Base-by-base conservation (phyloP, 2,797 vertebrate genomes). In the Lutjanus argentimaculatus region DNA sequence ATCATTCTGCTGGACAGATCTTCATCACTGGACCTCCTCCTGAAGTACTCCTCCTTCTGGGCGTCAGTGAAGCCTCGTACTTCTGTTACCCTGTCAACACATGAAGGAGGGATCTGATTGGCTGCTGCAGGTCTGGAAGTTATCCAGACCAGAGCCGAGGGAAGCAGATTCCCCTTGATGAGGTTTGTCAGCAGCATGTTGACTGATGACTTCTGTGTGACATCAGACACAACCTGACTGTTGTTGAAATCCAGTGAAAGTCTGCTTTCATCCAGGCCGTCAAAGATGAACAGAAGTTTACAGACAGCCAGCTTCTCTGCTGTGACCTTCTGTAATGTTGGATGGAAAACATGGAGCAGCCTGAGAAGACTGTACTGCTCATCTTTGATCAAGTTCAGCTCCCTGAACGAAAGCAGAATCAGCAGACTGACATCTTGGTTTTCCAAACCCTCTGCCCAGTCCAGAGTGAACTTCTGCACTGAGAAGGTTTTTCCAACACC, bases 401-500 rank as follows among this genome's bases (percentile, higher is more conserved):
- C 52, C 52, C 52, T 55, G 52, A 55, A 55, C 1, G 63, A 65
- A 9, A 65, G 63, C 43, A 40, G 14, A 17, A 65, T 16, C 63
- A 65, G n/a, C 45, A 49, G n/a, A 22, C 21, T 22, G 21, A 65
- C 14, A 14, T 65, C 45, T 46, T 49, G 63, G 63, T 65, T 65
- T 45, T 49, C 63, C 21, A n/a, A 45, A 2, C 45, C 63, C 63
- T 46, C n/a, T 9, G 63, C 63, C 63, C 63, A 65, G 63, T 65
- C 63, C 64, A 67, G 64, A 49, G 46, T 52, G 64, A 67, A 67
- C 64, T 67, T 67, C 48, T 36, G 64, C 64, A 65, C 63, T 6
- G 63, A 49, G 63, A 65, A 65, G 63, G 63, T 65, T 49, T 65
- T 65, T 17, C 63, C 63, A 30, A 49, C 21, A 6, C 63, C 63